These are phyloP conservation scores for Biston betularia DNA, from an alignment of 2,888 invertebrate species.

Conservation along the genomic window DNA sequence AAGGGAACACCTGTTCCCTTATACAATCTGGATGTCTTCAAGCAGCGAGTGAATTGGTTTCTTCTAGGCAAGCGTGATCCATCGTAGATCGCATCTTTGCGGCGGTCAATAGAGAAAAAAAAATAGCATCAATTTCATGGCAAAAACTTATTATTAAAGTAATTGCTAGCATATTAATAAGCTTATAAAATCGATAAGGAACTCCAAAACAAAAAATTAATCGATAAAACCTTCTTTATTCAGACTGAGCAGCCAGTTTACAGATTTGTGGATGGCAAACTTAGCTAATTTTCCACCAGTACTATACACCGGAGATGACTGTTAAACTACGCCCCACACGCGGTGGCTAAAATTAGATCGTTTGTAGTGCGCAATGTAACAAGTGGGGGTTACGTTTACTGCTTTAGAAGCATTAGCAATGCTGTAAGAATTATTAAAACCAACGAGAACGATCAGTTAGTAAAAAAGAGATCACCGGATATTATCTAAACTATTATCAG, in stretches of 20 bases:
- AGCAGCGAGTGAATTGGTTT: no score
- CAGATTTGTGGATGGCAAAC: neutral
- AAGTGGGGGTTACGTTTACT: constrained; percentile 13
- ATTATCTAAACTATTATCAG: no score
- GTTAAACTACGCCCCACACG: constrained; percentile 21
- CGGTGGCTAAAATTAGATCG: constrained; percentile 31
- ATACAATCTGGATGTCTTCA: no score
- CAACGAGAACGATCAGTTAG: neutral
- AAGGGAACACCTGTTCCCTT: no score
- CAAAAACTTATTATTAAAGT: no score
- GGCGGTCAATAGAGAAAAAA: no score
- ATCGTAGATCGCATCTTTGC: no score
- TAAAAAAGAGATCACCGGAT: neutral
- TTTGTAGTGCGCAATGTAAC: constrained; percentile 19
- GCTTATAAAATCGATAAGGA: no score
- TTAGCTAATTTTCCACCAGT: constrained; percentile 1
- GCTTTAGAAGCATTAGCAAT: constrained; percentile 9
- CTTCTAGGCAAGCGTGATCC: no score
- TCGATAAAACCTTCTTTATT: neutral
- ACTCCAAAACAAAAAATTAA: neutral
- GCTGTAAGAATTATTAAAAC: neutral
- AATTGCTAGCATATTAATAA: no score
- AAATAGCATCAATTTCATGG: no score
- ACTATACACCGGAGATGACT: constrained; percentile 15
- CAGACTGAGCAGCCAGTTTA: neutral